Evolutionary conservation across 2,888 invertebrate species (phyloP), one percentile per base, ranked within the genome.

Genomic region (Zeuzera pyrina): DNA sequence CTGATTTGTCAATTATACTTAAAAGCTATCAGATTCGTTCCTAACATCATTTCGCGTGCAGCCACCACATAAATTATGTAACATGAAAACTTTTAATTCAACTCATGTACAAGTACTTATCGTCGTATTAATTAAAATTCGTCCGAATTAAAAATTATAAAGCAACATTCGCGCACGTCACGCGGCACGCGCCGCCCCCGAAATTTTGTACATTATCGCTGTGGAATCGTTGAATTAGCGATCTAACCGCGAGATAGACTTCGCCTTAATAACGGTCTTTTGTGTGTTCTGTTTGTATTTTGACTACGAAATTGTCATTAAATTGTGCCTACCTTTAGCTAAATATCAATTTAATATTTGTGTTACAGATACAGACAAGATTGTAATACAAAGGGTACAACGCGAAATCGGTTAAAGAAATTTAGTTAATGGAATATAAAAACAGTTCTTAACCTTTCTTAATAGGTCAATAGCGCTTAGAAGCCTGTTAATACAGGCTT

Each of bases 241-340:
- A 71, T 71, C 70, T 70, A 70, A 68, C 67, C 60, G 36, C 54
- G 43, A 55, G 64, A 70, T 70, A 68, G 35, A 10, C 30, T 39
- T 23, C 13, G 12, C 33, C 30, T 31, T 57, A 57, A 58, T 66
- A 67, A 68, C 66, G 60, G 61, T 47, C 49, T 50, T 50, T 53
- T 41, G 42, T 33, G 43, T 60, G 55, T 62, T 57, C 43, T 60
- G 55, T 62, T 57, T 56, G 53, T 46, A 48, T 56, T 50, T 42
- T 46, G 28, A 25, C n/a, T n/a, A n/a, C n/a, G 12, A 25, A 25
- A 25, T 10, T 25, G 12, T 25, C 13, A 10, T 8, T 25, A 12
- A 25, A 25, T 25, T 25, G 12, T n/a, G n/a, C n/a, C n/a, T n/a
- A n/a, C n/a, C n/a, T n/a, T n/a, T n/a, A n/a, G n/a, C n/a, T n/a